Conservation (phyloP, 2,113 vertebrate species). For the Labeo rohita region DNA sequence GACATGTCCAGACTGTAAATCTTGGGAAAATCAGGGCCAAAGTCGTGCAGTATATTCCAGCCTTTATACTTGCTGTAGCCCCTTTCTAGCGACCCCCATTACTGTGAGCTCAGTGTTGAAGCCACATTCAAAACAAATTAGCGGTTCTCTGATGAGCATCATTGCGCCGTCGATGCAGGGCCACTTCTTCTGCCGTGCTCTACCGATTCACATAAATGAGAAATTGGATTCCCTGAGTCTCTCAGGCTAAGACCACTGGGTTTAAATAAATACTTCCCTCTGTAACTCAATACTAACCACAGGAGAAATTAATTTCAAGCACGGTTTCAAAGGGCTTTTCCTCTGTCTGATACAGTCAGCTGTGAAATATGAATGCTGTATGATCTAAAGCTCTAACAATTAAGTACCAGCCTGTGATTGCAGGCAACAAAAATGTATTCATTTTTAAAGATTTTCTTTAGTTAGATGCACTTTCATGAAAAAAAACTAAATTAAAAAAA, state of each 20-base stretch:
- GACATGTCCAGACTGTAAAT: too few species aligned
- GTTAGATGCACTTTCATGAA: background rate
- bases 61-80: too few species aligned
- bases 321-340: conserved; percentile 8
- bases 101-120: background rate
- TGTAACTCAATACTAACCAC: background rate
- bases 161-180: background rate
- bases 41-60: too few species aligned
- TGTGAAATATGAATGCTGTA: background rate
- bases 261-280: conserved; percentile 24
- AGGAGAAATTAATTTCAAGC: conserved; percentile 25
- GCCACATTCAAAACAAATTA: conserved; percentile 12
- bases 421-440: background rate
- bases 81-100: background rate
- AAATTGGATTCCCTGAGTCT: conserved; percentile 26
- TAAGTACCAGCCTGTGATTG: background rate
- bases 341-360: conserved; percentile 30
- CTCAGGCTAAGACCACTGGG: background rate
- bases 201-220: conserved; percentile 28
- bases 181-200: background rate
- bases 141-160: background rate
- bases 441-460: background rate
- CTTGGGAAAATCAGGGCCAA: too few species aligned
- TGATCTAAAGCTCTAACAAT: background rate
- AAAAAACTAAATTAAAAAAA: background rate